phyloP scores from a whole-genome alignment of 2,797 vertebrate species.

The Cyprinodon diabolis region DNA sequence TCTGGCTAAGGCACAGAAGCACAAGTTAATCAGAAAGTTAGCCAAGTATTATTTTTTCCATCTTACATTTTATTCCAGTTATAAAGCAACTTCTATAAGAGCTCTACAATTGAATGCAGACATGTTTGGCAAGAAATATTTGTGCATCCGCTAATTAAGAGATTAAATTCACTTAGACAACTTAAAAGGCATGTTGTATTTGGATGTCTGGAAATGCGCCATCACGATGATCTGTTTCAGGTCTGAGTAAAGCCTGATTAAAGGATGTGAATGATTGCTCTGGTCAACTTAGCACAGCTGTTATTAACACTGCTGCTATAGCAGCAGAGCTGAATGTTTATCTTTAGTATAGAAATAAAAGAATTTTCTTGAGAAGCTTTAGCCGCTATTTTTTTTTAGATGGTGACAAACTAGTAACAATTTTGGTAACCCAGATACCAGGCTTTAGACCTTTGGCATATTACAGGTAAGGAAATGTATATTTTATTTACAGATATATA shows the following conservation, averaged over 20 bases:
- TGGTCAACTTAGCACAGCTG: background rate
- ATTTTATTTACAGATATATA: too few relatives aligned
- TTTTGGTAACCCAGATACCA: too few relatives aligned
- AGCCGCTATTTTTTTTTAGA: background rate
- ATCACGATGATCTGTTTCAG: too few relatives aligned
- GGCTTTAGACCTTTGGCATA: too few relatives aligned
- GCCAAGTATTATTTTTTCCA: background rate
- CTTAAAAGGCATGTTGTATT: background rate
- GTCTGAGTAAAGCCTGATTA: background rate
- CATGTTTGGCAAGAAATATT: background rate
- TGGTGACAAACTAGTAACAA: too few relatives aligned
- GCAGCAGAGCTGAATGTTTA: background rate
- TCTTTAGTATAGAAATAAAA: background rate
- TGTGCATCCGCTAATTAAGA: background rate
- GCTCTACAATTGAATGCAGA: background rate
- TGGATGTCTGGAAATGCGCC: too few relatives aligned
- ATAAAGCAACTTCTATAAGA: background rate
- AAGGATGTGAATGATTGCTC: background rate
- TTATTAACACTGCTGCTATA: background rate
- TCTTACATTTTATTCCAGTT: background rate
- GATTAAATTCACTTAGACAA: background rate
- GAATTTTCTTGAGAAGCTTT: background rate
- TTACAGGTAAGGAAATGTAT: too few relatives aligned
- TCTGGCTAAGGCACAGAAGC: background rate
- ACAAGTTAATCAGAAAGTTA: background rate